phyloP scores from a whole-genome alignment of 2,888 invertebrate genomes.

The Drosophila nigricruria region DNA sequence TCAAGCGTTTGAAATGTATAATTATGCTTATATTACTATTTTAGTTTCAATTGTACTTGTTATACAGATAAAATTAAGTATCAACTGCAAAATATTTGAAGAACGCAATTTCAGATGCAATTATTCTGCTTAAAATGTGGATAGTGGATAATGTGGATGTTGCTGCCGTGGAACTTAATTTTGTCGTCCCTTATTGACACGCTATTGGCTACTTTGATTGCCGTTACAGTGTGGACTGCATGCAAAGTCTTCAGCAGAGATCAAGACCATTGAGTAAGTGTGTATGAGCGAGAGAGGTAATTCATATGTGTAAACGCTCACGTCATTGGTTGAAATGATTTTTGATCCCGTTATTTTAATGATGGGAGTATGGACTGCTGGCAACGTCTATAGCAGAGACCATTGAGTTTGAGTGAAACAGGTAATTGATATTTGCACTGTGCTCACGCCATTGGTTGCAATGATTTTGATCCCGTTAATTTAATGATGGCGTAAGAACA shows the following conservation, averaged over 20 bases:
- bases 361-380: background rate
- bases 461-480: background rate
- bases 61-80: background rate
- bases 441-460: background rate
- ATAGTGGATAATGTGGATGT: background rate
- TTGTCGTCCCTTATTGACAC: no score
- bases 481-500: background rate
- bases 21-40: background rate
- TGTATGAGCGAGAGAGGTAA: background rate
- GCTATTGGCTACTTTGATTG: background rate
- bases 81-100: background rate
- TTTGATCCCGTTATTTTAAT: constrained; percentile 3
- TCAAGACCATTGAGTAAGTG: no score
- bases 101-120: background rate
- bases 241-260: background rate
- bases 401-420: background rate
- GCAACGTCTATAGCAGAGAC: background rate
- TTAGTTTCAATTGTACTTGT: background rate
- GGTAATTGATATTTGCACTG: background rate
- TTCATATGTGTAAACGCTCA: background rate
- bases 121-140: background rate
- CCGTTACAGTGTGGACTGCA: no score
- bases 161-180: background rate
- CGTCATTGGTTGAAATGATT: no score
- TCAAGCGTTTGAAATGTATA: constrained; percentile 48